These are phyloP conservation scores for Lerista edwardsae DNA, from an alignment of 2,797 vertebrate species.

Conservation along the genomic window DNA sequence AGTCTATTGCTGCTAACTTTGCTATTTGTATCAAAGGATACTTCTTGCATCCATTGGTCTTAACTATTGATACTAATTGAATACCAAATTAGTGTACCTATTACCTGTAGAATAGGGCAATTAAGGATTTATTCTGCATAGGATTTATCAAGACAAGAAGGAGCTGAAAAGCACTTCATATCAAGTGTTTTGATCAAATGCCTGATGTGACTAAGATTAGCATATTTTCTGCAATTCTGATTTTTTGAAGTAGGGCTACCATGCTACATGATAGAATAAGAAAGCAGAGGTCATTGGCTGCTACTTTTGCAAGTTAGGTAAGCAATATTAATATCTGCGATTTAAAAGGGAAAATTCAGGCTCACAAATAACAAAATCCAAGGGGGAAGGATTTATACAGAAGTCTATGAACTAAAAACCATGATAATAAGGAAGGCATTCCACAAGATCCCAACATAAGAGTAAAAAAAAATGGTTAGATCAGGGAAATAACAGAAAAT, in stretches of 20 bases:
- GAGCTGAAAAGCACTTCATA: neutral
- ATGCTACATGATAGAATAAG: neutral
- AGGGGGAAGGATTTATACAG: conserved; percentile 62
- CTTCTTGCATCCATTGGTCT: too few relatives aligned
- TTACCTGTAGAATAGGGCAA: neutral
- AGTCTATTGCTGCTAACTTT: neutral
- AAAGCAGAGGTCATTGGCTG: neutral
- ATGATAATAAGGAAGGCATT: conserved; percentile 67
- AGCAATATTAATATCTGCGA: conserved; percentile 45
- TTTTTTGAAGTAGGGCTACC: neutral
- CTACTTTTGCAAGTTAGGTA: neutral
- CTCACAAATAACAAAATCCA: conserved; percentile 51
- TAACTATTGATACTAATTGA: too few relatives aligned
- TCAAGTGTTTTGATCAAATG: neutral
- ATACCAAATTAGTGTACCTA: neutral
- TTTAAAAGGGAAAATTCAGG: conserved; percentile 63
- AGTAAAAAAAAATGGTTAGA: conserved; percentile 68
- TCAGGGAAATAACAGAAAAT: conserved; percentile 64
- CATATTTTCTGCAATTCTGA: neutral
- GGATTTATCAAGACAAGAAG: neutral
- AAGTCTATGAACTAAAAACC: conserved; percentile 62
- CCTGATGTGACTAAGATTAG: neutral
- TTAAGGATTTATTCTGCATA: neutral
- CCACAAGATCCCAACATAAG: conserved; percentile 65
- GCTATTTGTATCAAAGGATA: too few relatives aligned